Conservation (phyloP, 2,797 vertebrate species). For the Spondyliosoma cantharus region DNA sequence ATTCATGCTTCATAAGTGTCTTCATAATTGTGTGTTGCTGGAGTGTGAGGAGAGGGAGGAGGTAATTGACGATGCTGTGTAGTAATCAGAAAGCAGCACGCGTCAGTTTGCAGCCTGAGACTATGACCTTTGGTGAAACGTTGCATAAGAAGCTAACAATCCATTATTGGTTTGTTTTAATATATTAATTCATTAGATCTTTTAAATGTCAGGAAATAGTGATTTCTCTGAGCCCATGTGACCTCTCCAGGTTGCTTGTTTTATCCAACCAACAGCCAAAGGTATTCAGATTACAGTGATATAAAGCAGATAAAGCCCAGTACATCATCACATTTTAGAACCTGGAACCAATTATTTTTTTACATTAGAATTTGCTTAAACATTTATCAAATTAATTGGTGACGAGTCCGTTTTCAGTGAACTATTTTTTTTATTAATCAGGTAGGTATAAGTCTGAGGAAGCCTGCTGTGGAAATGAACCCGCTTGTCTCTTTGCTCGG, state of each 20-base stretch:
- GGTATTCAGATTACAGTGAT: not conserved
- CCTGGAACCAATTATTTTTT: not conserved
- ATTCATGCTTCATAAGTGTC: conserved; percentile 46
- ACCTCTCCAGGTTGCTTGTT: conserved; percentile 1
- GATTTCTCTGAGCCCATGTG: not conserved
- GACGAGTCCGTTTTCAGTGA: not conserved
- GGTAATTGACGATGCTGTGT: conserved; percentile 43
- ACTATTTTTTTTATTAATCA: not conserved
- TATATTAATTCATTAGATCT: not conserved
- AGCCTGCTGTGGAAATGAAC: not conserved
- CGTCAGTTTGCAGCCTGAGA: conserved; percentile 16
- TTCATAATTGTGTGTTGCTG: conserved; percentile 41
- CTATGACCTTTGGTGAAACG: conserved; percentile 30
- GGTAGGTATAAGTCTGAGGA: not conserved
- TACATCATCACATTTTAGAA: not conserved
- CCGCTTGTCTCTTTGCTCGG: not conserved
- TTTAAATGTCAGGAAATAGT: not conserved
- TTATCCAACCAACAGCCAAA: not conserved
- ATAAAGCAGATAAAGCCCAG: not conserved
- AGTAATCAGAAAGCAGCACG: conserved; percentile 37
- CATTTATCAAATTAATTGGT: not conserved
- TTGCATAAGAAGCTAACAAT: not conserved
- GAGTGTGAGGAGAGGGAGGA: conserved; percentile 6
- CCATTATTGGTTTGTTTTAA: not conserved
- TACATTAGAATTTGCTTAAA: not conserved